Evolutionary conservation across 2,797 vertebrate species (phyloP), one percentile per base, ranked within the genome.

Genomic region (Otus scops): DNA sequence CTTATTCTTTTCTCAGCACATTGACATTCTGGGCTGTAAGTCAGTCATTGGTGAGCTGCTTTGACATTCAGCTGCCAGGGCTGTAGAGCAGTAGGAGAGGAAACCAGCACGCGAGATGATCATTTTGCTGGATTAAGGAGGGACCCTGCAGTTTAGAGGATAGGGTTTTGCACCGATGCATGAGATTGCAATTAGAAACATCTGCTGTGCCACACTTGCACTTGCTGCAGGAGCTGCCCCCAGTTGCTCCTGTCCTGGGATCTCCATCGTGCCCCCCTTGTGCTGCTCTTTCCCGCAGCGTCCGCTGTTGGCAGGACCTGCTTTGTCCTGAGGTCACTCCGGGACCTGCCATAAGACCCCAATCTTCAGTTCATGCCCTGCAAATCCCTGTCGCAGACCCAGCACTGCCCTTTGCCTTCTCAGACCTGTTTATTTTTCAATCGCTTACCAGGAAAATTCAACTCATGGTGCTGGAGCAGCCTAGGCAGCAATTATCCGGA

Each of bases 311-410:
- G 0, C 30, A 15, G 51, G 21, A 71, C 39, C 24, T 54, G n/a
- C n/a, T n/a, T 61, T 51, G 24, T 34, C 10, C 57, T 13, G 36
- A 39, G 64, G 27, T 53, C 21, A 2, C 24, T 30, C 30, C 3
- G 0, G 23, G 27, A 67, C 17, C 32, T 0, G 1, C 27, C 2
- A 0, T 38, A 28, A 39, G 27, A n/a, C 28, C 16, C 28, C 12
- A 11, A 18, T 59, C 51, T 45, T 16, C 26, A 19, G 24, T 38
- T 70, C 6, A 1, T 38, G 50, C 43, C 64, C 77, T 51, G 22
- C 14, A 70, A 26, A 34, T 57, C 50, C 30, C n/a, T 9, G 15
- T 36, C 4, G 3, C 39, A 30, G 39, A 65, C 8, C 28, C 32
- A 21, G 20, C 1, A 1, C 60, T 45, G 73, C 51, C 57, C 24